Base-by-base conservation (phyloP, 2,888 invertebrate genomes). In the Acleris laterana region DNA sequence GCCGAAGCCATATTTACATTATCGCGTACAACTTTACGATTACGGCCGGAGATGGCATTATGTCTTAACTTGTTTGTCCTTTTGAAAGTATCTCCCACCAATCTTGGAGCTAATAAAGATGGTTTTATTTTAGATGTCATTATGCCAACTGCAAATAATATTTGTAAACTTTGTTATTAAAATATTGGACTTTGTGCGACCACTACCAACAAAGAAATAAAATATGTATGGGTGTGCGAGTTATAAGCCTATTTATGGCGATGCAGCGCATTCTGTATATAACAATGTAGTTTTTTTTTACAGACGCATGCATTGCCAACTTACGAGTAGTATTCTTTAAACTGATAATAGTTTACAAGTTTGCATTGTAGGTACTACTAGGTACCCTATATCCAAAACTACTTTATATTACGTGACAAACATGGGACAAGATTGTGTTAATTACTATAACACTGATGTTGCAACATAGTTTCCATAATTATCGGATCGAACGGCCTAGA, bases 1-100 rank as follows among this genome's bases (percentile, higher is more conserved):
- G 50, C 80, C 91, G 90, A 91, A 69, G 66, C 71, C 73, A 62
- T 82, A 78, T 84, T 83, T 84, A 85, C 70, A 28, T 50, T 56
- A 32, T 55, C n/a, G 44, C n/a, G 44, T 28, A 48, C 60, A 66
- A 66, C 46, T 57, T 62, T 51, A 57, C 13, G 55, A 52, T 51
- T 66, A 32, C 66, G 20, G 61, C 55, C 57, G 51, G 1, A 5
- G 25, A n/a, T 44, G 38, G 38, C 48, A 28, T 32, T 50, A 56
- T 61, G 6, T 61, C 60, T 50, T 50, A 13, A 56, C 7, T 32
- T 28, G 13, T 5, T 49, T 16, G 48, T 22, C 1, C 20, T 20
- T 16, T 17, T n/a, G 46, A 25, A 38, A 38, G 19, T 59, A 42
- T 42, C 51, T 28, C n/a, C 20, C 44, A 50, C 55, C 6, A n/a